Base-by-base conservation (phyloP, 2,113 vertebrate species). In the Pelecanus crispus region DNA sequence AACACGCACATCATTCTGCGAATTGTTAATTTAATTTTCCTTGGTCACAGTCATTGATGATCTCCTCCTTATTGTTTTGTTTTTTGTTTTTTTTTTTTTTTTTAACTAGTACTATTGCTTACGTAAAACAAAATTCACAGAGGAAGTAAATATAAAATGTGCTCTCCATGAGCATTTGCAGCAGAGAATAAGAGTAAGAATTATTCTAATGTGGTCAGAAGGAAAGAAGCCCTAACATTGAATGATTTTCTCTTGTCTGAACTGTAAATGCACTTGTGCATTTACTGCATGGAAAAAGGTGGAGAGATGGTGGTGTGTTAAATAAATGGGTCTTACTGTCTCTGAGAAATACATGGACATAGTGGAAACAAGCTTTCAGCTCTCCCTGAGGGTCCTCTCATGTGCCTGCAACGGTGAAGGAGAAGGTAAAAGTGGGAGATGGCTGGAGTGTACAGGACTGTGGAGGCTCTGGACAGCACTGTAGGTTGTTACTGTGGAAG, bases 401-500 rank as follows among this genome's bases (percentile, higher is more conserved):
- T 0, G 1, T 38, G n/a, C 2, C 13, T 53, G 45, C 1, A 3
- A 38, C 34, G 31, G 31, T 28, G 29, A 47, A 36, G 71, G 9
- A 38, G 24, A 29, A 52, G 32, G 68, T 20, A 10, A 13, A 74
- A 32, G 36, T 38, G 26, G 38, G 45, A 61, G 34, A 7, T 38
- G 24, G 32, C 29, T 65, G n/a, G 29, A 42, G 19, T 0, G 9
- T n/a, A 10, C 14, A 8, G 32, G 53, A 26, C 20, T 13, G 5
- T 5, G 38, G 56, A 42, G 40, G 32, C n/a, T 78, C 34, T 61
- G 42, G 36, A 20, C 28, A 20, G 28, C 7, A 0, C 4, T 44
- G 36, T 4, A 15, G 10, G 26, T 36, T 2, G 0, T 36, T 62
- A 6, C 5, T 26, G 15, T 29, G 66, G 10, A 38, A 56, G 8